Conservation (phyloP, 2,797 vertebrate genomes). For the Esox masquinongy region DNA sequence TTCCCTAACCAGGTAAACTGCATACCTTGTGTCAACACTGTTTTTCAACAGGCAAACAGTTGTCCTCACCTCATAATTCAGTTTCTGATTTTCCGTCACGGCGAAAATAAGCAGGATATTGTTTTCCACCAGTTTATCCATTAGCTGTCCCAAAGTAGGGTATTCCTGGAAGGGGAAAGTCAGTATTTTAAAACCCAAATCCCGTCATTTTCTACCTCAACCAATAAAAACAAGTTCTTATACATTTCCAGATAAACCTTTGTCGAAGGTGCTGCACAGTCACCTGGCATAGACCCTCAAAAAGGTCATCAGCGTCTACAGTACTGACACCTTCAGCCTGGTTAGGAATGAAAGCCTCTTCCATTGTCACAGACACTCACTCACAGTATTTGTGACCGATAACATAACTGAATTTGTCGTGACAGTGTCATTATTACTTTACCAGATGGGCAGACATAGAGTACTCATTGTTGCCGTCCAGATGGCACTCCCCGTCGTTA, state of each 20-base stretch:
- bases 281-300: not conserved
- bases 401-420: not conserved
- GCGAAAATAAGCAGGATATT: constrained; percentile 97
- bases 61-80: constrained; percentile 86
- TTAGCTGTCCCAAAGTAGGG: constrained; percentile 92
- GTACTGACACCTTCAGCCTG: not conserved
- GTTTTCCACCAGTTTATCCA: constrained; percentile 95
- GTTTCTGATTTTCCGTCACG: constrained; percentile 83
- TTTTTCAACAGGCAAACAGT: not conserved
- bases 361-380: not conserved
- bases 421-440: constrained; percentile 40
- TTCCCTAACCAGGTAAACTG: not conserved
- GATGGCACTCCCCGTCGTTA: constrained; percentile 93
- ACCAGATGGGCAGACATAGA: constrained; percentile 90
- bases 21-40: not conserved
- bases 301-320: not conserved
- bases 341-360: not conserved
- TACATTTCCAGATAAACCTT: not conserved
- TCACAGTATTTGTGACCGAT: not conserved
- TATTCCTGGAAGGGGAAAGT: constrained; percentile 81
- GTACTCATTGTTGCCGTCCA: constrained; percentile 93
- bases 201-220: not conserved
- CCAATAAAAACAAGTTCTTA: not conserved
- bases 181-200: not conserved
- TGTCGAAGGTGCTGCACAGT: not conserved